These are phyloP conservation scores for Malurus alboscapulatus DNA, from an alignment of 2,113 vertebrate species.

Conservation along the genomic window DNA sequence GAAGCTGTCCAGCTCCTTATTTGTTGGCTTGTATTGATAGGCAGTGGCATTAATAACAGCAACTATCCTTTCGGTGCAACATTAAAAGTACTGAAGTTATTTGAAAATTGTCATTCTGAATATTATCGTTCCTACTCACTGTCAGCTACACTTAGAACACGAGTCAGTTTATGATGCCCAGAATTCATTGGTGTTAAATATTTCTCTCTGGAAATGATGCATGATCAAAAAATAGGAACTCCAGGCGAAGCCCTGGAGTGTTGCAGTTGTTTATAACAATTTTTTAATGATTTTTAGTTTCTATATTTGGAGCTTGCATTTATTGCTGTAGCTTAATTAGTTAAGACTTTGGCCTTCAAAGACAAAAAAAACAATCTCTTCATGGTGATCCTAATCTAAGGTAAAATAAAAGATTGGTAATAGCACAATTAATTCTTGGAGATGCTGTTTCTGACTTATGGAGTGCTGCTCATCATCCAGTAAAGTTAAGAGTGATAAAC, in stretches of 20 bases:
- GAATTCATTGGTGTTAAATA: neutral
- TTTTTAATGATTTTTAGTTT: neutral
- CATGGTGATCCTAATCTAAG: neutral
- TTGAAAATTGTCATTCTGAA: neutral
- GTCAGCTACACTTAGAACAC: neutral
- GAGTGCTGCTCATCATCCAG: neutral
- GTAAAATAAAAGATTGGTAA: neutral
- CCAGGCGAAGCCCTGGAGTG: neutral
- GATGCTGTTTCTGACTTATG: neutral
- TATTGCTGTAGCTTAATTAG: neutral
- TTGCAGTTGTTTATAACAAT: neutral
- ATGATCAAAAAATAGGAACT: neutral
- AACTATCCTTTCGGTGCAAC: neutral
- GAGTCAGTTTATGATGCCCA: neutral
- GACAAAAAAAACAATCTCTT: neutral
- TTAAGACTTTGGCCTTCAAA: neutral
- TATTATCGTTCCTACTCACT: rapidly evolving
- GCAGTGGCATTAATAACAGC: neutral
- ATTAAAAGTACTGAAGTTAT: neutral
- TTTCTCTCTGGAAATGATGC: neutral
- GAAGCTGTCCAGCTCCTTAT: neutral
- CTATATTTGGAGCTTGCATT: neutral
- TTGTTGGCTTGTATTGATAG: neutral
- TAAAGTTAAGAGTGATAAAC: neutral
- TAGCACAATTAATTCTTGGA: neutral